These are phyloP conservation scores for Engraulis encrasicolus DNA, from an alignment of 2,113 vertebrate genomes.

Conservation along the genomic window DNA sequence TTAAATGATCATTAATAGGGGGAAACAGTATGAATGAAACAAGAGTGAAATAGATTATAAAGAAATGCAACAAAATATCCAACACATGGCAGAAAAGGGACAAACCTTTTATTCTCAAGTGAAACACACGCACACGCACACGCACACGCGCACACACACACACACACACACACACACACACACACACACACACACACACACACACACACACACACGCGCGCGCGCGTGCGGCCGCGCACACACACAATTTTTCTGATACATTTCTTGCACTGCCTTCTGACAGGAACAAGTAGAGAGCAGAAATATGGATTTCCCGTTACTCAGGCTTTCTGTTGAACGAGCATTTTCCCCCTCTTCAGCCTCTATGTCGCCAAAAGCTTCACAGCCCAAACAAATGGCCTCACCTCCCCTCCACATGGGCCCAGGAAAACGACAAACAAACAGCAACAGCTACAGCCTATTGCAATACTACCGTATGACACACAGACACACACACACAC, in stretches of 20 bases:
- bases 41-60: neutral
- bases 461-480: neutral
- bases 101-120: neutral
- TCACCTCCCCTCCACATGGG: neutral
- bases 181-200: neutral
- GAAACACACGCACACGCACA: no score
- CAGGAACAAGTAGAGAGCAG: neutral
- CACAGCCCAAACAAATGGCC: neutral
- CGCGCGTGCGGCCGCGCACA: no score
- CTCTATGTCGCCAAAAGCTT: neutral
- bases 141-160: neutral
- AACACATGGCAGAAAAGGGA: neutral
- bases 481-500: neutral
- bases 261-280: neutral
- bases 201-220: neutral
- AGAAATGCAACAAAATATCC: neutral
- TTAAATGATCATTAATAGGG: no score
- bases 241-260: no score
- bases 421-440: neutral
- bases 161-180: neutral
- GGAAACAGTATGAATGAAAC: neutral
- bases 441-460: neutral
- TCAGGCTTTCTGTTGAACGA: constrained; percentile 13
- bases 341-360: neutral
- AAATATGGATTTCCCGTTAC: neutral